These are phyloP conservation scores for Lucinisca nassula DNA, from an alignment of 2,888 invertebrate species.

Conservation along the genomic window DNA sequence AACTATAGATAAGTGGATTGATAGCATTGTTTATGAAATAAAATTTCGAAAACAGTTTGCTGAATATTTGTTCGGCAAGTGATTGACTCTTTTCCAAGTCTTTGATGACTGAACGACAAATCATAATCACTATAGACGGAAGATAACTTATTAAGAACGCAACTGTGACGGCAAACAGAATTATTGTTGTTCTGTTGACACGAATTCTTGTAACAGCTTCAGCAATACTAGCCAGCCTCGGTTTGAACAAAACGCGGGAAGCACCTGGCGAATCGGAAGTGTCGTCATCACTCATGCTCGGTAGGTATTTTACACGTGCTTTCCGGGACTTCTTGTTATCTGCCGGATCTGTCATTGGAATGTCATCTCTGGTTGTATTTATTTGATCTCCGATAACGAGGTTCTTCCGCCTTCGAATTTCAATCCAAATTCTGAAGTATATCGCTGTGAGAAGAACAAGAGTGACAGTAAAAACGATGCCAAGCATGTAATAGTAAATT, in stretches of 20 bases:
- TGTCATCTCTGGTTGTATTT: conserved; percentile 52
- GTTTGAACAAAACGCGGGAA: conserved; percentile 28
- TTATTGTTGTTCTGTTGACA: conserved; percentile 69
- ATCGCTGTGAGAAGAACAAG: conserved; percentile 75
- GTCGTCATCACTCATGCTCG: conserved; percentile 76
- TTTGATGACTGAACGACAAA: conserved; percentile 64
- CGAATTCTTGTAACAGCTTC: conserved; percentile 58
- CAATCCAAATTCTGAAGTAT: conserved; percentile 76
- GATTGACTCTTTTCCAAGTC: conserved; percentile 63
- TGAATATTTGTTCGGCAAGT: conserved; percentile 65
- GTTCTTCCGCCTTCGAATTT: conserved; percentile 64
- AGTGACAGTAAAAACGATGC: conserved; percentile 74
- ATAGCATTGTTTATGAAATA: conserved; percentile 72
- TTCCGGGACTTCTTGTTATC: conserved; percentile 39
- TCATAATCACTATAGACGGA: conserved; percentile 70
- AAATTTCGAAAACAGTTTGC: conserved; percentile 71
- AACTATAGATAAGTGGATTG: conserved; percentile 74
- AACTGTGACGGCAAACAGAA: conserved; percentile 71
- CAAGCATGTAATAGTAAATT: conserved; percentile 74
- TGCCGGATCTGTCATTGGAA: conserved; percentile 28
- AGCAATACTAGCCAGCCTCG: conserved; percentile 60
- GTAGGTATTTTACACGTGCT: conserved; percentile 69
- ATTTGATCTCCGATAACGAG: conserved; percentile 65
- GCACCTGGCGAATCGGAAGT: not conserved
- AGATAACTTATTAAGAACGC: conserved; percentile 73